phyloP scores from a whole-genome alignment of 2,113 vertebrate species.

The Australoheros scitulus region DNA sequence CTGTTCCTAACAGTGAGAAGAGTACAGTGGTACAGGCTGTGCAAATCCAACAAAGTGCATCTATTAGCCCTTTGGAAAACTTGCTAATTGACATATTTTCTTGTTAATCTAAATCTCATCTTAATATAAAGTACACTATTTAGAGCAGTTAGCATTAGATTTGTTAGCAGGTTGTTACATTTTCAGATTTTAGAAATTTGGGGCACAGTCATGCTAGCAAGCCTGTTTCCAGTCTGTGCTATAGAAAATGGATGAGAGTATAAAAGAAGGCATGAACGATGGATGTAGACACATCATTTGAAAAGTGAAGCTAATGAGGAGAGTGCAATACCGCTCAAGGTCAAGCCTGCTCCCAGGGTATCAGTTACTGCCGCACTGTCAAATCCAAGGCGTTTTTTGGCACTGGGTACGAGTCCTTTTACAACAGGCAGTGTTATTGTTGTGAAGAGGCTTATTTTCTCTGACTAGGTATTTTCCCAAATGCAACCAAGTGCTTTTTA shows the following conservation, averaged over 20 bases:
- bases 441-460: neutral
- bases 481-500: neutral
- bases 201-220: neutral
- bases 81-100: neutral
- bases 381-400: neutral
- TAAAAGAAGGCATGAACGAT: neutral
- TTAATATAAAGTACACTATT: neutral
- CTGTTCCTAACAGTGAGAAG: fast-evolving
- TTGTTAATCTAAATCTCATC: neutral
- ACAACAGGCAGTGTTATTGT: fast-evolving
- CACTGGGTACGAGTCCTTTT: neutral
- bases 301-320: fast-evolving
- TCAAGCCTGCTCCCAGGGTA: neutral
- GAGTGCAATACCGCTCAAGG: neutral
- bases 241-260: neutral
- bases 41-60: neutral
- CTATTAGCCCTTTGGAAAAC: neutral
- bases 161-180: neutral
- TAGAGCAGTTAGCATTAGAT: neutral
- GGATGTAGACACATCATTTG: neutral
- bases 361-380: fast-evolving
- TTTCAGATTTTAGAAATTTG: neutral
- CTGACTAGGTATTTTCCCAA: no score
- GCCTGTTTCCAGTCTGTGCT: neutral
- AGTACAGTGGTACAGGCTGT: fast-evolving